Evolutionary conservation across 2,888 invertebrate species (phyloP).

Genomic region (Atethmia centrago): DNA sequence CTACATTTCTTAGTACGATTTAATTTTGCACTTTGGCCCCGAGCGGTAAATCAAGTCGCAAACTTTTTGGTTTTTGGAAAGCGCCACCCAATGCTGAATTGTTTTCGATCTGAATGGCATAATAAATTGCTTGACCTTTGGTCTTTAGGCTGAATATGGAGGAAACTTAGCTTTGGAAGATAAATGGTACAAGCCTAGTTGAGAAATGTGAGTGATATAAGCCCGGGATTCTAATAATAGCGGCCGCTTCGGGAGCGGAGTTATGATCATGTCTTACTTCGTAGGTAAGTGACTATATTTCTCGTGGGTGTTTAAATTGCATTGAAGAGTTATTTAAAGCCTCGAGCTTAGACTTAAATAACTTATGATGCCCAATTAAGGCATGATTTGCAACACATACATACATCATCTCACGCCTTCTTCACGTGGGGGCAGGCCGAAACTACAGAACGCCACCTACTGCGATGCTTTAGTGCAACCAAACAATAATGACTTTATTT

Average conservation of each 20-base stretch:
- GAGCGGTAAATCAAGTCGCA: constrained; percentile 64
- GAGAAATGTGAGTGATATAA: constrained; percentile 57
- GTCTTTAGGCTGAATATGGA: constrained; percentile 53
- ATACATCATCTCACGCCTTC: too few relatives aligned
- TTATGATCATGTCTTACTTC: constrained; percentile 36
- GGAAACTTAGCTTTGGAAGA: constrained; percentile 42
- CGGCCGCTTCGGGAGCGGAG: constrained; percentile 13
- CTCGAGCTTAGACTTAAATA: not conserved
- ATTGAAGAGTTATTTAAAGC: not conserved
- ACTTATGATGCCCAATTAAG: not conserved
- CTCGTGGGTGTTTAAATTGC: constrained; percentile 5
- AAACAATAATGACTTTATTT: not conserved
- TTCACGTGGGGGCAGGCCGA: too few relatives aligned
- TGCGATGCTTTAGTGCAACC: too few relatives aligned
- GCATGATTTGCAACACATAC: not conserved
- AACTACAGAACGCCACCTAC: too few relatives aligned
- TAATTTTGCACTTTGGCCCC: constrained; percentile 65
- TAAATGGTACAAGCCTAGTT: constrained; percentile 51
- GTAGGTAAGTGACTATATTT: constrained; percentile 24
- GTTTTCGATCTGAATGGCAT: constrained; percentile 55
- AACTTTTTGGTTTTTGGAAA: constrained; percentile 59
- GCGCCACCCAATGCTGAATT: constrained; percentile 45
- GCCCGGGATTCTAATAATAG: constrained; percentile 43
- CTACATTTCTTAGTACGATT: constrained; percentile 65
- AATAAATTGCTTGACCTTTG: constrained; percentile 56